Evolutionary conservation across 2,797 vertebrate genomes (phyloP).

Genomic region (Scolopax bukidnonensis): DNA sequence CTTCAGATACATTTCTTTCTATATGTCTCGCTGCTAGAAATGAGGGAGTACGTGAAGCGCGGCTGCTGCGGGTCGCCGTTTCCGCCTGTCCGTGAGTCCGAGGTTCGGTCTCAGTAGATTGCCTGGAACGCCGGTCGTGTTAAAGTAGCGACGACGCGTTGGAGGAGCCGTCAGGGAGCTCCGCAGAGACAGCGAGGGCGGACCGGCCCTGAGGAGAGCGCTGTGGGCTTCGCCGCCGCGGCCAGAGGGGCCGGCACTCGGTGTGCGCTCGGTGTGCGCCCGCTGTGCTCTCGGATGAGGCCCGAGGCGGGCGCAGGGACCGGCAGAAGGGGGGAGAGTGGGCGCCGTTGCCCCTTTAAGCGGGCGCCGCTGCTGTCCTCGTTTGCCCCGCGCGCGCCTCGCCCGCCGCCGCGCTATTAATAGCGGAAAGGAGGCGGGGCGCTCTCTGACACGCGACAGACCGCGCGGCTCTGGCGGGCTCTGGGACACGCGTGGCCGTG

Average conservation of each 20-base stretch:
- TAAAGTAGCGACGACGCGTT: not conserved
- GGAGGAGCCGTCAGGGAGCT: not conserved
- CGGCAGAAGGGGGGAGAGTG: too few relatives aligned
- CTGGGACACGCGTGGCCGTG: not conserved
- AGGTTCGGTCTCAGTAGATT: not conserved
- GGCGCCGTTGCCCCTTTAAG: not conserved
- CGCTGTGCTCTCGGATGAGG: not conserved
- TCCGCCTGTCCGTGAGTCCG: not conserved
- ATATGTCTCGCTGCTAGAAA: not conserved
- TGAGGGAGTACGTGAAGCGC: accelerated
- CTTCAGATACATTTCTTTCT: not conserved
- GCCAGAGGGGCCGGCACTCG: too few relatives aligned
- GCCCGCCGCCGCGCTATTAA: not conserved
- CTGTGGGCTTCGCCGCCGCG: not conserved
- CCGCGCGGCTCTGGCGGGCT: too few relatives aligned
- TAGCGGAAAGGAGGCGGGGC: not conserved
- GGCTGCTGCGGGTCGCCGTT: not conserved
- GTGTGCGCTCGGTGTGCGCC: not conserved
- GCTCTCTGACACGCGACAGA: not conserved
- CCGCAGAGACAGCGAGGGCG: not conserved
- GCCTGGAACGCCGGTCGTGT: not conserved
- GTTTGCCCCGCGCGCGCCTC: not conserved
- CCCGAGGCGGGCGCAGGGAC: not conserved
- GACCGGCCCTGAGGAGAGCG: too few relatives aligned
- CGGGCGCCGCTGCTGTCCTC: not conserved